Base-by-base conservation (phyloP, 2,113 vertebrate genomes). In the Heliornis fulica region DNA sequence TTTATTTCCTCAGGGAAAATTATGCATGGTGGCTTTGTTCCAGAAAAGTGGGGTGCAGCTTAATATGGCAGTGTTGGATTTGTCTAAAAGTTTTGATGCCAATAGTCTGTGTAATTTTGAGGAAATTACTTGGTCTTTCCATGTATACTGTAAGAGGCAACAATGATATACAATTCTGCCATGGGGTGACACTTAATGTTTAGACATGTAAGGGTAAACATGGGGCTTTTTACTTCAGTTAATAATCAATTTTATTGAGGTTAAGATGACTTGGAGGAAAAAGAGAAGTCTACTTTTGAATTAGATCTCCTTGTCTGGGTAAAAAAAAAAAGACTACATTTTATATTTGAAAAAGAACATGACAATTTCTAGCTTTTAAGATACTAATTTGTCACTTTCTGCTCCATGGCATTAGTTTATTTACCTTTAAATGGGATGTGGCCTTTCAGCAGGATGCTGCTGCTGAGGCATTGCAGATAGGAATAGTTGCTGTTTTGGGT, bases 21-120 rank as follows among this genome's bases (percentile, higher is more conserved):
- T 93, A 89, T 63, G 63, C 59, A 15, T n/a, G 45, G 76, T 93
- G 96, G 93, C 90, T 71, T 66, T 38, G 25, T 61, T 95, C 92
- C 96, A 97, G 94, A 94, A 92, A 96, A 94, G 87, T 28, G 53
- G 86, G 90, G 60, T 90, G 76, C 83, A 92, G 88, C 26, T 96
- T 94, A 95, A 82, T 86, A 65, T 21, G 65, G 92, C n/a, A 87
- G 56, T 82, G 94, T 78, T 93, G 90, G 79, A 93, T 86, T 94
- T 77, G 83, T 78, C 56, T 81, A 34, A 63, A 93, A 94, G 76
- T 90, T 94, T 75, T 75, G 31, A 72, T 89, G 95, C 94, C 95
- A 97, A 71, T 65, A 93, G 63, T 10, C 46, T 95, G 38, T 83
- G 79, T 96, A 95, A 90, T 93, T 93, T 76, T 92, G 80, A 90